Evolutionary conservation across 2,113 vertebrate genomes (phyloP).

Genomic region (Ibidorhyncha struthersii): DNA sequence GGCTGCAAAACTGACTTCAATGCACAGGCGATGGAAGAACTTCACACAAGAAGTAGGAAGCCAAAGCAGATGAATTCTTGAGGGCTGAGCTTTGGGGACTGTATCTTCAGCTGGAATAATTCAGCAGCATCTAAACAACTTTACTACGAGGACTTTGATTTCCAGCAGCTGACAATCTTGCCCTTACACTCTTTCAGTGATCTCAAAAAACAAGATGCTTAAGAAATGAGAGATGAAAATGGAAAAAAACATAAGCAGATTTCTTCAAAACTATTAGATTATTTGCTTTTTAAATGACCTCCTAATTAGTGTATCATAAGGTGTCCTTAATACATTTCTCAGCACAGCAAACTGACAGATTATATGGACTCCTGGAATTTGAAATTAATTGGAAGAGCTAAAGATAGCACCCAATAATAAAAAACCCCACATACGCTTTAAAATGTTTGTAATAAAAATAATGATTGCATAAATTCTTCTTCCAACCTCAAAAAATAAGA

Average conservation of each 20-base stretch:
- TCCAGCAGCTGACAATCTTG: background rate
- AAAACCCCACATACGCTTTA: background rate
- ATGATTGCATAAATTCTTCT: background rate
- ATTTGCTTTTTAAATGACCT: background rate
- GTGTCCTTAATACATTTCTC: background rate
- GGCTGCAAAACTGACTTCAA: background rate
- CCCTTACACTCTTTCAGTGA: background rate
- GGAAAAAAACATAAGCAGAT: background rate
- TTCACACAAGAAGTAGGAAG: background rate
- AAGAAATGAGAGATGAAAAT: background rate
- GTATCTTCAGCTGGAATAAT: background rate
- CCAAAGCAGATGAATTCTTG: background rate
- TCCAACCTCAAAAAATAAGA: background rate
- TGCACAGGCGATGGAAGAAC: background rate
- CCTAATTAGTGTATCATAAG: slow-evolving; percentile 32
- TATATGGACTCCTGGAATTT: background rate
- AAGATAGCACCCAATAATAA: background rate
- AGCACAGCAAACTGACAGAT: slow-evolving; percentile 6
- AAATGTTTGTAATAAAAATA: background rate
- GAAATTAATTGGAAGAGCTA: slow-evolving; percentile 27
- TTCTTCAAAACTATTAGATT: background rate
- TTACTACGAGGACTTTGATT: background rate
- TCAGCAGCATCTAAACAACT: background rate
- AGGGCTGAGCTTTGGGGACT: background rate
- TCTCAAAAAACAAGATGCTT: background rate